Conservation (phyloP, 2,888 invertebrate species). For the Dendrolimus houi region DNA sequence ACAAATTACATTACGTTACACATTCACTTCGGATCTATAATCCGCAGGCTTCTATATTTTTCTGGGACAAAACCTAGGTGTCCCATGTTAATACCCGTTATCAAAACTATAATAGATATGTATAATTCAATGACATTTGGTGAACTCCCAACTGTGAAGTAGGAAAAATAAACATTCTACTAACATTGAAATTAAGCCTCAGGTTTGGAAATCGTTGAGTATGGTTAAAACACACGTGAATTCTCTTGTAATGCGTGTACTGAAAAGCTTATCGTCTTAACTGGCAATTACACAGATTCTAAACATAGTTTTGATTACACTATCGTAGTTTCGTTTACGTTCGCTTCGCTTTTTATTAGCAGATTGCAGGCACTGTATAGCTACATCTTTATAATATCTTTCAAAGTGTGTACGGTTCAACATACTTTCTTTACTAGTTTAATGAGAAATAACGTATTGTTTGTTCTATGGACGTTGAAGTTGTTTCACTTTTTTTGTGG, state of each 20-base stretch:
- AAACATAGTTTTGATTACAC: constrained; percentile 22
- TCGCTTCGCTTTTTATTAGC: constrained; percentile 27
- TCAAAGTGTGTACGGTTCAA: constrained; percentile 63
- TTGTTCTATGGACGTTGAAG: constrained; percentile 10
- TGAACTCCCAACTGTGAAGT: no score
- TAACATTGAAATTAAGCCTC: no score
- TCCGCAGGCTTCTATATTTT: no score
- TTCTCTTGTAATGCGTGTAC: neutral
- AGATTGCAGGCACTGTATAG: constrained; percentile 19
- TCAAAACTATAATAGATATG: no score
- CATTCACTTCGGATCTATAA: no score
- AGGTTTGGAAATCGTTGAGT: neutral
- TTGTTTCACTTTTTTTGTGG: constrained; percentile 11
- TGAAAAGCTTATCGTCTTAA: neutral
- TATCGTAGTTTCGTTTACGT: constrained; percentile 33
- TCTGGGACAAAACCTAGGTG: no score
- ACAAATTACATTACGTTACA: no score
- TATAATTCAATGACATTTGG: no score
- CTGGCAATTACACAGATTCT: constrained; percentile 3
- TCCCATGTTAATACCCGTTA: no score
- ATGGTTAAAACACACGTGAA: neutral
- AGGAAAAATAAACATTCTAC: no score
- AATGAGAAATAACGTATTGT: constrained; percentile 15
- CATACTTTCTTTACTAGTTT: constrained; percentile 36
- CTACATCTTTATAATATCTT: constrained; percentile 60